Base-by-base conservation (phyloP, 2,888 invertebrate genomes). In the Diabrotica balteata region DNA sequence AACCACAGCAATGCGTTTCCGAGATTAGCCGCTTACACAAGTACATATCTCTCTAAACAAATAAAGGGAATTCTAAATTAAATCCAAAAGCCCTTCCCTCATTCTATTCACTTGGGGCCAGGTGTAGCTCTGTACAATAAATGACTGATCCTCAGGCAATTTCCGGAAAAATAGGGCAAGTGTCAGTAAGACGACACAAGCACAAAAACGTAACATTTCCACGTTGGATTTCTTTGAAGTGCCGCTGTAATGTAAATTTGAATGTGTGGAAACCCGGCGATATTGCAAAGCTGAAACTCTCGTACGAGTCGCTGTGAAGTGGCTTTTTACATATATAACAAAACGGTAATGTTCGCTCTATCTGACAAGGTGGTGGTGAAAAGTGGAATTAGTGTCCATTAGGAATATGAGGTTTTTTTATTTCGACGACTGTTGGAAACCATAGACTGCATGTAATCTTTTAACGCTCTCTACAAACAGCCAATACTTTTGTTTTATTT, bases 121-220 rank as follows among this genome's bases (percentile, higher is more conserved):
- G 44, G 44, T 57, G n/a, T 11, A 55, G 11, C 55, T 44, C 55
- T 55, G 11, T 43, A 45, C 55, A 66, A 66, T 66, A 60, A 66
- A 54, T 60, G 8, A 45, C 43, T 54, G 44, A 22, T 54, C 47
- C 50, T 55, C 59, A 22, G 44, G 60, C 65, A 60, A 62, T 66
- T 59, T 66, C 49, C 53, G 53, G 65, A 54, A 60, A 65, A 66
- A 66, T 60, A 60, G 65, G 54, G 50, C 53, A 53, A 65, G 47
- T 52, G 54, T 47, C 54, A 60, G 54, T 49, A 22, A 60, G 55
- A 57, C 49, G 63, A 63, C 49, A 49, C 44, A 51, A 43, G 60
- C 52, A 60, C 51, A 66, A 60, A 50, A 66, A 59, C 54, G 49
- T 50, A 42, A 52, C 64, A 64, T 51, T 58, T 64, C 46, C 47